Base-by-base conservation (phyloP, 1,140 invertebrate genomes). In the Magallana gigas region DNA sequence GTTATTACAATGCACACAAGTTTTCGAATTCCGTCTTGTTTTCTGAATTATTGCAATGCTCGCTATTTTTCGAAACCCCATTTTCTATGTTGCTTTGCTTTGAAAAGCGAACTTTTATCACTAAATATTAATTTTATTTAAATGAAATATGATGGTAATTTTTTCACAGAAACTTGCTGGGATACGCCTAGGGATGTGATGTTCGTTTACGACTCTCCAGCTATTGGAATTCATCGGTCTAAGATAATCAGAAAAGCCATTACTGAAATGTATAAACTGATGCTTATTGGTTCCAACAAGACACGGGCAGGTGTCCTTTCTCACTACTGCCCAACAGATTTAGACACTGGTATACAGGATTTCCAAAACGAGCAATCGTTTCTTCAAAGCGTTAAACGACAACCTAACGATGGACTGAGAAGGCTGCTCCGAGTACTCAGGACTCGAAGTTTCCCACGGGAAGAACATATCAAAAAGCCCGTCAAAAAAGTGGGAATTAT, bases 161-260 rank as follows among this genome's bases (percentile, higher is more conserved):
- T 23, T 23, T 18, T 68, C 29, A 29, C 68, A 76, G 68, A 76
- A 76, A 71, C 23, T 11, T 76, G 68, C 23, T 76, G 68, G 68
- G 68, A 76, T 4, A 76, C 18, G 8, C 18, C 68, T 76, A 36
- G 68, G 1, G 91, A 93, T 80, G 68, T 92, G 16, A 85, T 93
- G 60, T 92, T 92, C 82, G 86, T 91, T 4, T 93, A 90, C 86
- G 90, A 93, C 76, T 64, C 90, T 36, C 64, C 85, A 5, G 85
- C 88, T 9, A 81, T 91, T 62, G 90, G 91, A 57, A 12, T 58
- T 4, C 16, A 9, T 0, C 85, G 89, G 48, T 80, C 90, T 9
- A 82, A 68, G 4, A 68, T 84, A 7, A 90, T 92, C 3, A 68
- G 86, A 7, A 23, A 85, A 62, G 91, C 92, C 62, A 85, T 92